Percentiles rank a stretch among this genome's conserved stretches.
These are phyloP conservation scores for Pitangus sulphuratus DNA, from an alignment of 2,797 vertebrate species.

Conservation along the genomic window DNA sequence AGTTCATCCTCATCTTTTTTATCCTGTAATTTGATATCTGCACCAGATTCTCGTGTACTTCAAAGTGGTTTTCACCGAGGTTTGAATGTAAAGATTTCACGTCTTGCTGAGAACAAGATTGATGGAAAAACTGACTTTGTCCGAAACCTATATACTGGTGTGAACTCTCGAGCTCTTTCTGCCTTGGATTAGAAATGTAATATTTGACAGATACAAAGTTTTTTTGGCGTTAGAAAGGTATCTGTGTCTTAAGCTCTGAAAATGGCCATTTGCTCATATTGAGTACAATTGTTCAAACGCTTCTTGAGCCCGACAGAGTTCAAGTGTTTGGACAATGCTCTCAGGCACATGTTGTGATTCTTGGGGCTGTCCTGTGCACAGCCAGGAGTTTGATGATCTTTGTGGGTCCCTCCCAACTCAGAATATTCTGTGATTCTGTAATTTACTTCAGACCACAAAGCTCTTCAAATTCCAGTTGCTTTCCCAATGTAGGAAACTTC, in stretches of 20 bases:
- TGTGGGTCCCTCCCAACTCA: not conserved
- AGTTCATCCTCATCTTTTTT: not conserved
- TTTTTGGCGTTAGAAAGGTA: not conserved
- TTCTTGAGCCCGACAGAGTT: not conserved
- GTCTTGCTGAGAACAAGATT: not conserved
- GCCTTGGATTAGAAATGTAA: not conserved
- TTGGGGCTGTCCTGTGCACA: not conserved
- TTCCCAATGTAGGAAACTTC: not conserved
- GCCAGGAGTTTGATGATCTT: not conserved
- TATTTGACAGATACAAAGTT: not conserved
- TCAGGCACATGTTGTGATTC: not conserved
- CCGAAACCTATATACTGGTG: not conserved
- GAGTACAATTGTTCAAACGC: not conserved
- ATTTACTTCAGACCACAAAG: not conserved
- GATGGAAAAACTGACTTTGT: not conserved
- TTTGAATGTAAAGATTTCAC: not conserved
- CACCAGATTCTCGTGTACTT: not conserved
- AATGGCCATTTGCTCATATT: not conserved
- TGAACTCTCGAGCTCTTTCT: not conserved
- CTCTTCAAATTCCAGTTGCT: not conserved
- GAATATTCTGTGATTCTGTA: not conserved
- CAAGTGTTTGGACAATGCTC: not conserved
- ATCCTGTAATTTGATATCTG: not conserved
- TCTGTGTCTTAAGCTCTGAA: not conserved
- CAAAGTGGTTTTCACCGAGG: not conserved